phyloP scores from a whole-genome alignment of 2,888 invertebrate genomes.

The Germaria angustata region DNA sequence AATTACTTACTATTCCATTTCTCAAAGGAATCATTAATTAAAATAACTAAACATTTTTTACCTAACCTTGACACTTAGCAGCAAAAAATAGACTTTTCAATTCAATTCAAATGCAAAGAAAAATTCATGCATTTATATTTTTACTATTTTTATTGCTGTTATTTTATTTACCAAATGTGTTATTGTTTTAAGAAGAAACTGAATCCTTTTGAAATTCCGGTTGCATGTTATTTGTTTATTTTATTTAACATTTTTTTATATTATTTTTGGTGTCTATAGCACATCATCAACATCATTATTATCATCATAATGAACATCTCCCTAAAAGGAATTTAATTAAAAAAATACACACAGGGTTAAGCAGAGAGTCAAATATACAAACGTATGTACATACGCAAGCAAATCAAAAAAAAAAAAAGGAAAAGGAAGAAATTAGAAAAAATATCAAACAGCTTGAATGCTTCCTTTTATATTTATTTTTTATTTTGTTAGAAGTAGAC shows the following conservation, averaged over 20 bases:
- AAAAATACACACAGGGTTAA: slow-evolving; percentile 65
- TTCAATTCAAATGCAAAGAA: background rate
- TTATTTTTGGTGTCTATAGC: slow-evolving; percentile 45
- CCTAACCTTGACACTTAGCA: slow-evolving; percentile 34
- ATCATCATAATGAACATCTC: slow-evolving; percentile 43
- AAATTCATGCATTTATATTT: slow-evolving; percentile 1
- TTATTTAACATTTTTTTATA: slow-evolving; percentile 8
- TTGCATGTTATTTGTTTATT: slow-evolving; percentile 28
- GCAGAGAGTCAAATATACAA: slow-evolving; percentile 20
- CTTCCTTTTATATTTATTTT: slow-evolving; percentile 3
- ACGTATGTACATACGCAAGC: background rate
- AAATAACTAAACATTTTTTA: too few species aligned
- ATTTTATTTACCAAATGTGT: slow-evolving; percentile 16
- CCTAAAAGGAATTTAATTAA: slow-evolving; percentile 67
- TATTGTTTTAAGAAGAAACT: slow-evolving; percentile 25
- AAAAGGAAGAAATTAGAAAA: slow-evolving; percentile 9
- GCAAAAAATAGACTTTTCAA: background rate
- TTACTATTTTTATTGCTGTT: background rate
- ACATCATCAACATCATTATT: background rate
- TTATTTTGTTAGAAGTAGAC: slow-evolving; percentile 9
- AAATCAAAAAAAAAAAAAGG: background rate
- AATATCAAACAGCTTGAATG: slow-evolving; percentile 29
- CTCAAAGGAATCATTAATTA: too few species aligned
- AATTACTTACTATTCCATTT: too few species aligned
- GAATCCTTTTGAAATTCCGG: slow-evolving; percentile 32